Base-by-base conservation (phyloP, 1,140 invertebrate species). In the Drosophila navojoa region DNA sequence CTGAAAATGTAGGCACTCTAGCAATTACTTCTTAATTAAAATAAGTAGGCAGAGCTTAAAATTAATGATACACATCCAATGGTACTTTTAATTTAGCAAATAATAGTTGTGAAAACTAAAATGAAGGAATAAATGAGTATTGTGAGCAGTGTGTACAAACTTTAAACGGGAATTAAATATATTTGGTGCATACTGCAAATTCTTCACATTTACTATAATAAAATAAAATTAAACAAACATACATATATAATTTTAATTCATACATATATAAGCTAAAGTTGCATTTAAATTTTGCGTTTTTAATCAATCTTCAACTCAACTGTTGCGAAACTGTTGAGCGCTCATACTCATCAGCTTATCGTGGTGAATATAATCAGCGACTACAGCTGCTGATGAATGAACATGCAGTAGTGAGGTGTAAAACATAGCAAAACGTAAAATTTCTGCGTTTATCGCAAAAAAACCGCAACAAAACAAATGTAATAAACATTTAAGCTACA, bases 371-470 rank as follows among this genome's bases (percentile, higher is more conserved):
- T 5, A 63, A 32, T 44, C 49, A 52, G 45, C 25, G 42, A 22
- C 72, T 63, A 78, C 79, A 82, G 70, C 76, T 77, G 76, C 80
- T 79, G 71, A 82, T 84, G 81, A 85, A 85, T 85, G 81, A 86
- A 86, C 79, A 61, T 75, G 74, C 63, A 72, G 62, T 77, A 85
- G 76, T 74, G 70, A 86, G 75, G 74, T 76, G 77, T 81, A 77
- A 86, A 81, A 78, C 69, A 81, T 62, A 66, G 79, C 58, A 76
- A 75, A 69, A 67, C 71, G 71, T 71, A 81, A 80, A 64, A 50
- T 50, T 54, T 53, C 45, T 57, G 54, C 57, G 38, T 70, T 71
- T 60, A 35, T 62, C 32, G n/a, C 44, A 38, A 35, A 67, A 67
- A 74, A 73, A 49, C 27, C 60, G 68, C 54, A 60, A 55, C 45